Base-by-base conservation (phyloP, 2,797 vertebrate genomes). In the Lacerta viridis region DNA sequence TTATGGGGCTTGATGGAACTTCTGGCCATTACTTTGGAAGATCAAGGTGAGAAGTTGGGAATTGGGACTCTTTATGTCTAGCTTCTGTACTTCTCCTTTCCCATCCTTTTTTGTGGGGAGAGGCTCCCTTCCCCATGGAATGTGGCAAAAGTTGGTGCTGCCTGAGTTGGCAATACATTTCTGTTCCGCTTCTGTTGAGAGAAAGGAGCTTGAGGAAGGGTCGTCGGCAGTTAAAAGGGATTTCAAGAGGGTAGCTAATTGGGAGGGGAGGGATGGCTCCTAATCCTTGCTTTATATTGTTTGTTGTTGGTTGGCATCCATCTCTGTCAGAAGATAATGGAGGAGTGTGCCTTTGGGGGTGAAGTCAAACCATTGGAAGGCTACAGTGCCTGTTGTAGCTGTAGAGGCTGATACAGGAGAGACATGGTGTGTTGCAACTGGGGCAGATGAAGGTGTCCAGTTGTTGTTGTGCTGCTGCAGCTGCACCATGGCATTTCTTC, bases 31-130 rank as follows among this genome's bases (percentile, higher is more conserved):
- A 15, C 72, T 83, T 68, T 68, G 46, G 74, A 4, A 33, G 64
- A 83, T 2, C 61, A 68, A 88, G 87, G 87, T 88, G 18, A 88
- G 80, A 39, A 55, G n/a, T 27, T 76, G 5, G 25, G 75, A 6
- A 3, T 87, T 3, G n/a, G 13, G 25, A 17, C 78, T 78, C 20
- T 50, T 8, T 33, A 66, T n/a, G 41, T 64, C 25, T 80, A 27
- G 20, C 69, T 43, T 36, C 50, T 10, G 36, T 55, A 18, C 5
- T 33, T 84, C 39, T 5, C 25, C 27, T 76, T n/a, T 76, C 33
- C 39, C 15, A 2, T 76, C 1, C 55, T 39, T 17, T 75, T 7
- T 27, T 17, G 27, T 5, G 13, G 50, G 50, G 50, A 15, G 50
- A 15, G 23, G 6, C 10, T 43, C 27, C 18, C 8, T 33, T 59